Conservation (phyloP, 2,797 vertebrate genomes). For the Scarus forsteni region DNA sequence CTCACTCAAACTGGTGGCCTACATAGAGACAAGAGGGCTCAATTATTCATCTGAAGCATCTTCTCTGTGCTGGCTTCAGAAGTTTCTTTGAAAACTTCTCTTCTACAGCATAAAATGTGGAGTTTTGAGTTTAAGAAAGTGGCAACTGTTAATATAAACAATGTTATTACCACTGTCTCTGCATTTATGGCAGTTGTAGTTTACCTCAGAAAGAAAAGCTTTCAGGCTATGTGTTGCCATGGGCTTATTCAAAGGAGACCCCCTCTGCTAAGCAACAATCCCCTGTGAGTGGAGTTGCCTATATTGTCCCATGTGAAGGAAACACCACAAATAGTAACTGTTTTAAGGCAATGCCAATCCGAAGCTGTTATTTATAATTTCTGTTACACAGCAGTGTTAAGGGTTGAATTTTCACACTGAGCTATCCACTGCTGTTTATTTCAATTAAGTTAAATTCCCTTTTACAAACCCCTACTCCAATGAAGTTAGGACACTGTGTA, state of each 20-base stretch:
- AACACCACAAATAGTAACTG: constrained; percentile 29
- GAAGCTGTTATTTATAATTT: background rate
- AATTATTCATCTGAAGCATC: constrained; percentile 7
- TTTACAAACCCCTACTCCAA: too few relatives aligned
- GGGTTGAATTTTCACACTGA: too few relatives aligned
- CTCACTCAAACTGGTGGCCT: constrained; percentile 6
- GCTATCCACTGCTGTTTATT: too few relatives aligned
- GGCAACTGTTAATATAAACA: background rate
- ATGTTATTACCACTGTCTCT: background rate
- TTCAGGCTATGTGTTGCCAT: constrained; percentile 37
- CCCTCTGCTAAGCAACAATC: constrained; percentile 65
- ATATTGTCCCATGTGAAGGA: constrained; percentile 43
- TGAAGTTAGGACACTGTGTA: too few relatives aligned
- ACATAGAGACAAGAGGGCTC: constrained; percentile 3
- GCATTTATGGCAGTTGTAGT: background rate
- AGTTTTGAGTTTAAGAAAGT: background rate
- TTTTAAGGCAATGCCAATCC: constrained; percentile 10
- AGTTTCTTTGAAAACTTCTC: background rate
- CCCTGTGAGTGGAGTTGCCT: constrained; percentile 43
- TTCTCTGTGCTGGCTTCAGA: background rate
- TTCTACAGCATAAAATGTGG: background rate
- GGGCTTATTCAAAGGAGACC: constrained; percentile 52
- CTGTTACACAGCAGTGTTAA: too few relatives aligned
- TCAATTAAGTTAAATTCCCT: too few relatives aligned
- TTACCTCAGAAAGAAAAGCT: constrained; percentile 11